phyloP scores from a whole-genome alignment of 2,888 invertebrate species.

The Caenorhabditis wallacei region DNA sequence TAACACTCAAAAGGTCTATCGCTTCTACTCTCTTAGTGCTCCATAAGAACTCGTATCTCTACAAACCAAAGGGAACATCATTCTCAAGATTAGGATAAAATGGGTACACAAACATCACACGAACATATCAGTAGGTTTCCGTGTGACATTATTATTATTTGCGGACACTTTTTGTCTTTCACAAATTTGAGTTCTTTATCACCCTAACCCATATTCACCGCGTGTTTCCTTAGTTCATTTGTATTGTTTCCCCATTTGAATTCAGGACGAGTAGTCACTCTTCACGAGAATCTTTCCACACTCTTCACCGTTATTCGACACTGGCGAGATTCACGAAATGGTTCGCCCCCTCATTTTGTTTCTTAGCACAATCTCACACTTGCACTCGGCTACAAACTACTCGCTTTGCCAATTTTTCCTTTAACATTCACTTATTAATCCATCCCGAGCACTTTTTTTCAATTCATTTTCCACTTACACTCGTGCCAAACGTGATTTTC shows the following conservation, averaged over 20 bases:
- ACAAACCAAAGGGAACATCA: constrained; percentile 55
- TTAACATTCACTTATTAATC: background rate
- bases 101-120: constrained; percentile 9
- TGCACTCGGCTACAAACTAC: constrained; percentile 20
- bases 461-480: no score
- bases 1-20: constrained; percentile 11
- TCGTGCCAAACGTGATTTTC: no score
- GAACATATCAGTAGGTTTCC: constrained; percentile 54
- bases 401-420: constrained; percentile 28
- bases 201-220: constrained; percentile 12
- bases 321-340: constrained; percentile 51
- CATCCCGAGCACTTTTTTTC: no score
- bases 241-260: background rate
- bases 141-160: constrained; percentile 55
- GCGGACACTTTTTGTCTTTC: background rate
- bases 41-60: constrained; percentile 56
- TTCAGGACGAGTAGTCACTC: constrained; percentile 48
- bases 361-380: no score
- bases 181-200: background rate
- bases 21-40: constrained; percentile 57
- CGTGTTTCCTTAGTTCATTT: constrained; percentile 8
- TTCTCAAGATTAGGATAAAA: constrained; percentile 56
- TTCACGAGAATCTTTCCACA: constrained; percentile 47
- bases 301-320: constrained; percentile 53
- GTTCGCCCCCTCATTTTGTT: constrained; percentile 26